These are phyloP conservation scores for Scaptomyza pallida DNA, from an alignment of 1,140 invertebrate genomes.

Conservation along the genomic window DNA sequence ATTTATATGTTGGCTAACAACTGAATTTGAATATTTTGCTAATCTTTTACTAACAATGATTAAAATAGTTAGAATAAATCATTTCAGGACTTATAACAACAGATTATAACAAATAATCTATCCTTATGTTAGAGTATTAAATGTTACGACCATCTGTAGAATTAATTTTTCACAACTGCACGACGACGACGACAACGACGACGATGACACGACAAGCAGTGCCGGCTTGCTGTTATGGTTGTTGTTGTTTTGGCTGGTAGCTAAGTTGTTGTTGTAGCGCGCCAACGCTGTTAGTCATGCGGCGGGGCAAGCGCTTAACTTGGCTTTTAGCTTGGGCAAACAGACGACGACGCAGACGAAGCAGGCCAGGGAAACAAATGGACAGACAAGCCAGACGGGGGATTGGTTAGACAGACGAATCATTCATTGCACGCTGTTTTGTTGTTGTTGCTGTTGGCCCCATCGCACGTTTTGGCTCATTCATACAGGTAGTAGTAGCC, in stretches of 20 bases:
- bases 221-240: constrained; percentile 52
- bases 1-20: too few relatives aligned
- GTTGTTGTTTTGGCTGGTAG: constrained; percentile 21
- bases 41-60: too few relatives aligned
- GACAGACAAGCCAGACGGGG: constrained; percentile 10
- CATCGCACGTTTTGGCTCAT: constrained; percentile 35
- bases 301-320: constrained; percentile 65
- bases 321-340: constrained; percentile 59
- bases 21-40: too few relatives aligned
- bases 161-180: constrained; percentile 48
- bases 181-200: constrained; percentile 49
- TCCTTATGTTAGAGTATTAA: constrained; percentile 59
- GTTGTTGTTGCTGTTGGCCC: constrained; percentile 7
- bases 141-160: background rate
- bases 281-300: constrained; percentile 79
- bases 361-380: constrained; percentile 22
- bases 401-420: constrained; percentile 46
- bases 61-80: too few relatives aligned
- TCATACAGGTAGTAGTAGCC: constrained; percentile 60
- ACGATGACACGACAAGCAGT: constrained; percentile 74
- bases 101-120: too few relatives aligned
- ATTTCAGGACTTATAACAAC: too few relatives aligned
- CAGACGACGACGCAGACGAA: constrained; percentile 26
- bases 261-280: constrained; percentile 59
- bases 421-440: constrained; percentile 64